A percentile compares a stretch with the other conserved stretches of the same genome.
Evolutionary conservation across 2,888 invertebrate genomes (phyloP).

Genomic region (Drosophila anomelani): DNA sequence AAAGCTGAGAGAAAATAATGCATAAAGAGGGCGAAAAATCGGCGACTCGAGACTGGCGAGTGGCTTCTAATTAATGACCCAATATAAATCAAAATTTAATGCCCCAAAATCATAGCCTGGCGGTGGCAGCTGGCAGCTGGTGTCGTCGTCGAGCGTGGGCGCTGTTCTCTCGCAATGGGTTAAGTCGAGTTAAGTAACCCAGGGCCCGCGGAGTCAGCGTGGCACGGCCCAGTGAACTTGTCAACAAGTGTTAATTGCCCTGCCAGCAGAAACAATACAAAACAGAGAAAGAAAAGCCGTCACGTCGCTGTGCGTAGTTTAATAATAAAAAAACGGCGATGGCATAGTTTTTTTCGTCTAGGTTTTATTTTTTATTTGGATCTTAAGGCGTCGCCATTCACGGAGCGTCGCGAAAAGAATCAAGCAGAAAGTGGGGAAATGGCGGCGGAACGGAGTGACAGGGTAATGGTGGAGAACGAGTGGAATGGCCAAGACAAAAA

Average conservation of each 20-base stretch:
- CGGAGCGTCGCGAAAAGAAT: constrained; percentile 33
- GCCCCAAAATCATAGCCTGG: constrained; percentile 48
- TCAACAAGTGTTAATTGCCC: constrained; percentile 81
- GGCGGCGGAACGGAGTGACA: constrained; percentile 1
- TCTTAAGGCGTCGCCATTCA: constrained; percentile 10
- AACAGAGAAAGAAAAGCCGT: constrained; percentile 13
- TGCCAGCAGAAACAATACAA: constrained; percentile 22
- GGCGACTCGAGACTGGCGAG: constrained; percentile 16
- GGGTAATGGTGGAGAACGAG: constrained; percentile 11
- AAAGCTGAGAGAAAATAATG: constrained; percentile 5
- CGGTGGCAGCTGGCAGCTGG: constrained; percentile 36
- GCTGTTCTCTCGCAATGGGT: constrained; percentile 63
- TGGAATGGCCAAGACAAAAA: constrained; percentile 4
- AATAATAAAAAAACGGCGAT: constrained; percentile 39
- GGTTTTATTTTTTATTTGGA: constrained; percentile 18
- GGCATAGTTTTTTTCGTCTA: constrained; percentile 39
- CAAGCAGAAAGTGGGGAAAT: constrained; percentile 21
- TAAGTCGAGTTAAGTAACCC: constrained; percentile 29
- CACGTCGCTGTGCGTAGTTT: constrained; percentile 45
- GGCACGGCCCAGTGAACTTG: constrained; percentile 78
- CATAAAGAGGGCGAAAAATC: constrained; percentile 6
- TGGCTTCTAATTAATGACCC: constrained; percentile 68
- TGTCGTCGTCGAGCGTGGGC: constrained; percentile 48
- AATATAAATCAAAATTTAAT: constrained; percentile 78
- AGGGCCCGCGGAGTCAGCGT: constrained; percentile 16